Base-by-base conservation (phyloP, 2,888 invertebrate genomes). In the Liposcelis brunnea region DNA sequence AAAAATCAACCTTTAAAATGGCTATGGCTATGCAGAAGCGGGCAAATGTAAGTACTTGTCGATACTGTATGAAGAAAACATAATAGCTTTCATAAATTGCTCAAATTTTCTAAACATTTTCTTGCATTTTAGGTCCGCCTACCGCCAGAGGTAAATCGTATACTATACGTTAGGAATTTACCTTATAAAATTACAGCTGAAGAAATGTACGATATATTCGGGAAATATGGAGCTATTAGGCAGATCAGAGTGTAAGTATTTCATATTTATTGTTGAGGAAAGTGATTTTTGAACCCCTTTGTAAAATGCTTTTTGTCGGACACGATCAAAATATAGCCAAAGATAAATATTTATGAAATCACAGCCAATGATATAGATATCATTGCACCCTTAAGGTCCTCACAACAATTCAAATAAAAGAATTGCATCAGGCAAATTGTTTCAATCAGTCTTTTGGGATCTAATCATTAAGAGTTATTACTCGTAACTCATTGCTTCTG, bases 141-240 rank as follows among this genome's bases (percentile, higher is more conserved):
- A 50, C 97, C 98, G 21, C 98, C 98, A 50, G 98, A 97, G 71
- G 98, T 98, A 2, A 98, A 99, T 61, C 73, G 97, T 59, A 87
- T 98, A 48, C 67, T 98, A 2, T 98, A 95, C 61, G 82, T 99
- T 8, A 73, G 97, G 58, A 99, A 99, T 67, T 70, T 98, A 49
- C 98, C 98, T 0, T 99, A 97, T 59, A 98, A 98, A 72, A 98
- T 99, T 54, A 95, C 95, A 43, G 91, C 89, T 5, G 98, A 98
- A 65, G 98, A 99, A 75, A 98, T 98, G 97, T 98, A 99, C 61
- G 98, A 99, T 66, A 99, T 99, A 51, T 99, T 98, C 72, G 98
- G 98, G 14, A 99, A 99, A 70, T 98, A 97, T 67, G 98, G 98
- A 55, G 97, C 98, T 2, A 97, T 98, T 52, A 68, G 98, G 55